phyloP scores from a whole-genome alignment of 2,888 invertebrate species.

The Rhamnusium bicolor region DNA sequence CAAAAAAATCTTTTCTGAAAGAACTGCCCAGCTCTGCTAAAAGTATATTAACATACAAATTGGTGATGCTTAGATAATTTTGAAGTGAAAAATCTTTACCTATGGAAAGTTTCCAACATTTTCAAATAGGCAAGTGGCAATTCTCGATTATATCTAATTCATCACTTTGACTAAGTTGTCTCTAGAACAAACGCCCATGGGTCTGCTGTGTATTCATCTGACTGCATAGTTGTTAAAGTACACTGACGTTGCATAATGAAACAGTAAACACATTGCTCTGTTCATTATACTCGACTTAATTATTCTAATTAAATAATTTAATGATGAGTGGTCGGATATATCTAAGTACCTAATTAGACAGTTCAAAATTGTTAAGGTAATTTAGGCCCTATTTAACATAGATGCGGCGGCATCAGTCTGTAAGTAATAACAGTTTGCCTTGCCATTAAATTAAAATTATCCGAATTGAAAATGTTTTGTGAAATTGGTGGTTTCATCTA shows the following conservation, averaged over 20 bases:
- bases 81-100: no score
- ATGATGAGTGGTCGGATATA: background rate
- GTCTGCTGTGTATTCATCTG: background rate
- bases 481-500: no score
- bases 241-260: conserved; percentile 5
- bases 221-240: background rate
- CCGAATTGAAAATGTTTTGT: no score
- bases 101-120: no score
- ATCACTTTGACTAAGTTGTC: background rate
- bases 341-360: background rate
- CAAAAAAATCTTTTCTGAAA: no score
- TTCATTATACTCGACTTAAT: background rate
- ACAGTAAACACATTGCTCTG: background rate
- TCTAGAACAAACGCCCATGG: background rate
- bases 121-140: no score
- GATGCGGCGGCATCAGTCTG: no score
- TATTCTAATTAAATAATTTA: background rate
- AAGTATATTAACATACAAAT: no score
- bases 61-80: no score
- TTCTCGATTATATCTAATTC: background rate
- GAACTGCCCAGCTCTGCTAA: no score
- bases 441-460: no score
- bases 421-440: no score
- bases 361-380: background rate
- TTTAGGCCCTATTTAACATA: background rate